Evolutionary conservation across 2,888 invertebrate species (phyloP).

Genomic region (Dione vanillae): DNA sequence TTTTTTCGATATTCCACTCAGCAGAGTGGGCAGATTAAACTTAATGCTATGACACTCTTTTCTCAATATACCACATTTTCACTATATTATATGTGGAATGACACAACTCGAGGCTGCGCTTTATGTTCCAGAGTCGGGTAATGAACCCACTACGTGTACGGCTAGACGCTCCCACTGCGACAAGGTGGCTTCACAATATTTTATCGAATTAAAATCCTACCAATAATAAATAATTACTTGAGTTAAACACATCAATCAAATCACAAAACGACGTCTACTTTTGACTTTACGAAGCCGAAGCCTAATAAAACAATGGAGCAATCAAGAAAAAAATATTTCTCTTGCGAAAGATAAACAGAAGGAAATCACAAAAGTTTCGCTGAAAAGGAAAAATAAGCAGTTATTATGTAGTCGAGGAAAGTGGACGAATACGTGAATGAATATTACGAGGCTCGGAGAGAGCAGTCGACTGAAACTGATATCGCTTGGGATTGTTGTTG

Average conservation of each 20-base stretch:
- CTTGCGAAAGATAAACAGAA: slow-evolving; percentile 28
- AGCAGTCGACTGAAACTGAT: background rate
- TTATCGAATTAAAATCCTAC: background rate
- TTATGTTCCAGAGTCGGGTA: too few relatives aligned
- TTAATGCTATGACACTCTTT: too few relatives aligned
- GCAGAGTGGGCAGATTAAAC: too few relatives aligned
- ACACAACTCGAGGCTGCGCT: too few relatives aligned
- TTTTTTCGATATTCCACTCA: too few relatives aligned
- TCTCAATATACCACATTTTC: too few relatives aligned
- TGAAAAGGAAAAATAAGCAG: slow-evolving; percentile 24
- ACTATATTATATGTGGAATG: too few relatives aligned
- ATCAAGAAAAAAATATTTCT: slow-evolving; percentile 32
- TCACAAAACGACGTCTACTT: background rate
- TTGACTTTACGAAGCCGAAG: slow-evolving; percentile 20
- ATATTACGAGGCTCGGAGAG: slow-evolving; percentile 6
- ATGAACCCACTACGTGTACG: too few relatives aligned
- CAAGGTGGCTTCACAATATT: too few relatives aligned
- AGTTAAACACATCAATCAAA: slow-evolving; percentile 32
- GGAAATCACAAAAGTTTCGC: slow-evolving; percentile 26
- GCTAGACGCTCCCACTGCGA: too few relatives aligned
- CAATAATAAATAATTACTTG: slow-evolving; percentile 3
- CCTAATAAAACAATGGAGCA: slow-evolving; percentile 34
- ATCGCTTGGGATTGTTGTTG: background rate
- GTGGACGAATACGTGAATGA: slow-evolving; percentile 19
- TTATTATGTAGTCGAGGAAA: slow-evolving; percentile 26